Conservation (phyloP, 53 echinoderm and acorn worm species). For the Mesocentrotus franciscanus region DNA sequence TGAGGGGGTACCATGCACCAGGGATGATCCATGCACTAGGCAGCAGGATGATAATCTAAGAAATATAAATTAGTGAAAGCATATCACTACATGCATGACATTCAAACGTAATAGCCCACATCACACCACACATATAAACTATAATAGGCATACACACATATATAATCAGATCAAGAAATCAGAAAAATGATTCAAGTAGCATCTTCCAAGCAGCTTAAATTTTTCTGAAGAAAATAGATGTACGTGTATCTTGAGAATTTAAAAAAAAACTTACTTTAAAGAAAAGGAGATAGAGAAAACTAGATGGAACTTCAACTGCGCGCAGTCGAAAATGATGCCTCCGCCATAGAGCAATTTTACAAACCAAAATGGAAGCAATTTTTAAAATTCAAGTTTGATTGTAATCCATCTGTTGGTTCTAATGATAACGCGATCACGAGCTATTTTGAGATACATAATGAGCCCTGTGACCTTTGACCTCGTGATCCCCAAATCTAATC, state of each 20-base stretch:
- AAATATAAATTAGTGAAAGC: background rate
- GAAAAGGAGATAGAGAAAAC: background rate
- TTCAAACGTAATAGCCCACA: conserved; percentile 6
- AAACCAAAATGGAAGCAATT: too few species aligned
- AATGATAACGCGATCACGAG: too few species aligned
- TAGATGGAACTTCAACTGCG: too few species aligned
- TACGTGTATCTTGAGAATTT: background rate
- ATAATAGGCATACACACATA: background rate
- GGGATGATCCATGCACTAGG: background rate
- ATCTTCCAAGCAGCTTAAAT: background rate
- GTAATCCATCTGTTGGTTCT: too few species aligned
- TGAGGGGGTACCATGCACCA: background rate
- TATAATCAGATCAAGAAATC: background rate
- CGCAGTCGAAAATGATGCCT: too few species aligned
- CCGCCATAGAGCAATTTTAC: too few species aligned
- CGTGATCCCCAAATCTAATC: too few species aligned
- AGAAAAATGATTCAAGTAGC: too few species aligned
- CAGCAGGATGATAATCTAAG: background rate
- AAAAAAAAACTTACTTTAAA: background rate
- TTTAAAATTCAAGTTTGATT: too few species aligned
- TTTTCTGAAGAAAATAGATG: background rate
- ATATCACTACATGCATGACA: conserved; percentile 29
- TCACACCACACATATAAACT: background rate
- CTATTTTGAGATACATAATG: too few species aligned
- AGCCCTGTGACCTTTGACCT: too few species aligned